phyloP scores from a whole-genome alignment of 2,113 vertebrate genomes.

The Cygnus buccinator region DNA sequence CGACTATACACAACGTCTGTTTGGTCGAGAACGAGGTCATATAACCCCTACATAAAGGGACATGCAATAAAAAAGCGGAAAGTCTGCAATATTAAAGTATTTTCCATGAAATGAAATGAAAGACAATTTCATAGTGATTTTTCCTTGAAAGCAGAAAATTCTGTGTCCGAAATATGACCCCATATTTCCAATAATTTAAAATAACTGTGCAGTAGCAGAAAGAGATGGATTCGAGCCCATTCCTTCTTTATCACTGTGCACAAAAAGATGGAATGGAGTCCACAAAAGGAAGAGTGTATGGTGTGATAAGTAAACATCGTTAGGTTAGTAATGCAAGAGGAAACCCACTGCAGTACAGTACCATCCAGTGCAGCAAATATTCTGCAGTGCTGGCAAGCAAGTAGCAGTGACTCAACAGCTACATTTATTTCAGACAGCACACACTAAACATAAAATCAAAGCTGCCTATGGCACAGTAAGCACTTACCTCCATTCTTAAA shows the following conservation, averaged over 20 bases:
- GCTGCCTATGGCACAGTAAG: not conserved
- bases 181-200: not conserved
- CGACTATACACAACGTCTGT: not conserved
- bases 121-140: not conserved
- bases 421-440: not conserved
- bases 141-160: not conserved
- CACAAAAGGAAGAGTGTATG: not conserved
- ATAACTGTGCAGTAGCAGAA: not conserved
- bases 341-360: not conserved
- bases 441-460: not conserved
- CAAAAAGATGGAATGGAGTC: not conserved
- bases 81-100: not conserved
- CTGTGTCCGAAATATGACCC: not conserved
- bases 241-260: not conserved
- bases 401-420: conserved; percentile 52
- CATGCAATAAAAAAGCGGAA: not conserved
- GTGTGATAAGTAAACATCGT: not conserved
- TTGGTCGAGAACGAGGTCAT: not conserved
- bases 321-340: not conserved
- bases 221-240: not conserved
- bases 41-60: not conserved
- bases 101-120: not conserved
- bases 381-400: conserved; percentile 55
- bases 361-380: conserved; percentile 10
- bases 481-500: not conserved